A percentile compares a stretch with the other conserved stretches of the same genome.
phyloP scores from a whole-genome alignment of 64 coral and sea anemone genomes.

The Actinia tenebrosa region DNA sequence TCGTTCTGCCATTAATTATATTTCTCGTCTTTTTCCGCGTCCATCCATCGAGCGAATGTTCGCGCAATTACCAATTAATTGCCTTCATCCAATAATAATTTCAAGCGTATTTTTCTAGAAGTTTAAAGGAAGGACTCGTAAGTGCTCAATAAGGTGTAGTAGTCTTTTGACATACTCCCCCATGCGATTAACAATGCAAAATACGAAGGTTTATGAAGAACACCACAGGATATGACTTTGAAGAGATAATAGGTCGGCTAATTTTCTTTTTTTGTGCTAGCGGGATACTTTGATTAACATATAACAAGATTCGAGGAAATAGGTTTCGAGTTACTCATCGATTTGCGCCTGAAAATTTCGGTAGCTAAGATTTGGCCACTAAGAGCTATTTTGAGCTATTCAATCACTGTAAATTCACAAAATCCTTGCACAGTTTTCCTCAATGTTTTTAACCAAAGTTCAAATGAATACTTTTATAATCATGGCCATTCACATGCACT shows the following conservation, averaged over 20 bases:
- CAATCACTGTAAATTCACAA: too few relatives aligned
- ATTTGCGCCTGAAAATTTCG: background rate
- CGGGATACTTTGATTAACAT: background rate
- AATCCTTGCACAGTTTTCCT: too few relatives aligned
- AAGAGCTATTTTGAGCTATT: background rate
- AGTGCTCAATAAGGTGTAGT: background rate
- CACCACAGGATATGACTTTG: background rate
- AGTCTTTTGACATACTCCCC: background rate
- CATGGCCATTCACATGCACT: too few relatives aligned
- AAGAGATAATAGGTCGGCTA: background rate
- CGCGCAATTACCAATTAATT: background rate
- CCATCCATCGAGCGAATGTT: background rate
- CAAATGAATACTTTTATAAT: too few relatives aligned
- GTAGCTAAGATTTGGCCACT: too few relatives aligned
- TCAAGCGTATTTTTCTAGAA: background rate
- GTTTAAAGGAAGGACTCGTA: background rate
- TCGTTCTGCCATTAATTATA: too few relatives aligned
- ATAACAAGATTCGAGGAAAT: background rate
- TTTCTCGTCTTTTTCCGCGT: too few relatives aligned
- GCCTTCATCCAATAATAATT: background rate
- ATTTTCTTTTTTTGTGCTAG: background rate
- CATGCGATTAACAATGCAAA: background rate
- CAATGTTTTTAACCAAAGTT: too few relatives aligned
- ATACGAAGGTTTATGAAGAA: background rate
- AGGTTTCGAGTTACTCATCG: background rate